These are phyloP conservation scores for Tipula vernalis DNA, from an alignment of 2,888 invertebrate genomes.

Conservation along the genomic window DNA sequence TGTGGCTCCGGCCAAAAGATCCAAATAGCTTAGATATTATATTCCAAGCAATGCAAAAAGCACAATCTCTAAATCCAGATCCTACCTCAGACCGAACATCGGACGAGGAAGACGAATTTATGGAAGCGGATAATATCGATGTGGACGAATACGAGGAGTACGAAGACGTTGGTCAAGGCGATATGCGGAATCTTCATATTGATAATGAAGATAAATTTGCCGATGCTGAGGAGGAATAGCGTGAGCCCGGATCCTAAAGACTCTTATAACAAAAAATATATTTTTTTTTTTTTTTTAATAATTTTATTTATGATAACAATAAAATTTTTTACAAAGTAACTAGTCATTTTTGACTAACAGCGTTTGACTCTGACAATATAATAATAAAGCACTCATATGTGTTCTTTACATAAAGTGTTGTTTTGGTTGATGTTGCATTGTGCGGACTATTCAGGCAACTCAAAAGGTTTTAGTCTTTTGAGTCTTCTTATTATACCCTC, in stretches of 20 bases:
- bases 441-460: no score
- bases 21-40: background rate
- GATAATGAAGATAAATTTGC: conserved; percentile 11
- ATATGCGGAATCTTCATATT: conserved; percentile 27
- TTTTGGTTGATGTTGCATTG: no score
- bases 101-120: conserved; percentile 27
- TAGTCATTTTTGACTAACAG: no score
- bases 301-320: no score
- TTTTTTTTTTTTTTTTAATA: no score
- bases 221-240: conserved; percentile 10
- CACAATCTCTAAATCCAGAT: conserved; percentile 72
- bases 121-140: conserved; percentile 20
- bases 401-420: no score
- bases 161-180: conserved; percentile 22
- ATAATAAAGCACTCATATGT: no score
- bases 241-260: background rate
- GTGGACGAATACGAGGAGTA: conserved; percentile 16
- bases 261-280: background rate
- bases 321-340: no score
- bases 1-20: conserved; percentile 6
- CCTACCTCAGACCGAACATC: conserved; percentile 43
- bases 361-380: no score
- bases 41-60: conserved; percentile 52
- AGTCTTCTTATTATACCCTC: no score
- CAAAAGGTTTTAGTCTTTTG: no score